Percentiles rank a stretch among this genome's conserved stretches.
These are phyloP conservation scores for Leistus spinibarbis DNA, from an alignment of 2,888 invertebrate species.

Conservation along the genomic window DNA sequence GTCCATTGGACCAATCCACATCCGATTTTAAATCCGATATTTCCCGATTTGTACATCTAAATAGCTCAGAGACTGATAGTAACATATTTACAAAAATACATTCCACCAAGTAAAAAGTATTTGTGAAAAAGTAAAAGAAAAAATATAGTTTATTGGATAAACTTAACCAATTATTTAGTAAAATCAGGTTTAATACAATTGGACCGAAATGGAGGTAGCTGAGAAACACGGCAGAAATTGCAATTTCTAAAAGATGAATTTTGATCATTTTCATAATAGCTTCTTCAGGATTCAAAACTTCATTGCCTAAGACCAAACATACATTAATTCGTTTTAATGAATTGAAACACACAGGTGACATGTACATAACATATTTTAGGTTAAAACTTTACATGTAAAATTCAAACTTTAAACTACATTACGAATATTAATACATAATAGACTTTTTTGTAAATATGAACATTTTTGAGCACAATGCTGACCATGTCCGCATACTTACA, in stretches of 20 bases:
- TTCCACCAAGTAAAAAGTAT: slow-evolving; percentile 26
- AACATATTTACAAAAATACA: slow-evolving; percentile 22
- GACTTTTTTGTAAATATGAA: too few species aligned
- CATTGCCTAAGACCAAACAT: too few species aligned
- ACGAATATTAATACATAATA: too few species aligned
- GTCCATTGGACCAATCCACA: too few species aligned
- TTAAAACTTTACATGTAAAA: too few species aligned
- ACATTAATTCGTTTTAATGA: too few species aligned
- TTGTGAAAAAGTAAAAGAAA: slow-evolving; percentile 33
- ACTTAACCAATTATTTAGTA: neutral
- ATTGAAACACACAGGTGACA: too few species aligned
- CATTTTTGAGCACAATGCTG: too few species aligned
- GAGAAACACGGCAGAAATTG: slow-evolving; percentile 23
- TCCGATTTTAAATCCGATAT: slow-evolving; percentile 9
- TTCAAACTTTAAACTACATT: too few species aligned
- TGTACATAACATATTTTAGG: too few species aligned
- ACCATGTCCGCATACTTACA: too few species aligned
- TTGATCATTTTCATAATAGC: slow-evolving; percentile 15
- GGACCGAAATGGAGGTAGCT: slow-evolving; percentile 15
- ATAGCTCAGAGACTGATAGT: slow-evolving; percentile 23
- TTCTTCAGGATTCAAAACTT: slow-evolving; percentile 20
- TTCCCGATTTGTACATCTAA: slow-evolving; percentile 18
- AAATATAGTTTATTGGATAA: slow-evolving; percentile 28
- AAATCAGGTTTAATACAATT: slow-evolving; percentile 4
- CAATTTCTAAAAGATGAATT: slow-evolving; percentile 11